Evolutionary conservation across 2,113 vertebrate genomes (phyloP), one percentile per base, ranked within the genome.

Genomic region (Dipodomys stephensi): DNA sequence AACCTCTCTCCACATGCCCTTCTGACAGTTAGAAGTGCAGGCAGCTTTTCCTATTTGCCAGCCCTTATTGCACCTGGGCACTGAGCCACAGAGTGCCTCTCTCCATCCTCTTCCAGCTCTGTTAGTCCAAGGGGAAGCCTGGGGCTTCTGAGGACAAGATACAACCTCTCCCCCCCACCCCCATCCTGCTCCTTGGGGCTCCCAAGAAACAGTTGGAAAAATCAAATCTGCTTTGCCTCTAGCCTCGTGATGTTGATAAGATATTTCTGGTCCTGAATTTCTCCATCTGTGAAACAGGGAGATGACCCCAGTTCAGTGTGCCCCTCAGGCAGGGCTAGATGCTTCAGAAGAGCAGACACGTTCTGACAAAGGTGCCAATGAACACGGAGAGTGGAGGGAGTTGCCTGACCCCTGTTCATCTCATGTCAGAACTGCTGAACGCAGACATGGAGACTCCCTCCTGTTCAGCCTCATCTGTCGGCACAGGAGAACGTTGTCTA

Each of bases 111-210:
- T 25, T 64, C 7, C 7, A 62, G 53, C 39, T 30, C 46, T 64
- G 20, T 44, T 4, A 67, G 60, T 74, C 22, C 22, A 22, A 71
- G 82, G 16, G n/a, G 8, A 28, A 64, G 53, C 49, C 53, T 57
- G 53, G 0, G 53, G 16, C 12, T 57, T 57, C 53, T 57, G 15
- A 13, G 53, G 53, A 13, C 10, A 57, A 57, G 53, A 16, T 57
- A 57, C 53, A 57, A 57, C 20, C 60, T 49, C 12, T 49, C 35
- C 35, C 30, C 19, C 46, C 64, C 82, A 32, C 68, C 71, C 39
- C 67, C 27, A 35, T 53, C 16, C 67, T 0, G 0, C 11, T 2
- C 16, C 60, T 25, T 13, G 0, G 39, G 74, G 27, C 20, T 6
- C 28, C 32, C 23, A 22, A 39, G 23, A 64, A 72, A 49, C 22